phyloP scores from a whole-genome alignment of 2,113 vertebrate genomes.

The Arvicanthis niloticus region DNA sequence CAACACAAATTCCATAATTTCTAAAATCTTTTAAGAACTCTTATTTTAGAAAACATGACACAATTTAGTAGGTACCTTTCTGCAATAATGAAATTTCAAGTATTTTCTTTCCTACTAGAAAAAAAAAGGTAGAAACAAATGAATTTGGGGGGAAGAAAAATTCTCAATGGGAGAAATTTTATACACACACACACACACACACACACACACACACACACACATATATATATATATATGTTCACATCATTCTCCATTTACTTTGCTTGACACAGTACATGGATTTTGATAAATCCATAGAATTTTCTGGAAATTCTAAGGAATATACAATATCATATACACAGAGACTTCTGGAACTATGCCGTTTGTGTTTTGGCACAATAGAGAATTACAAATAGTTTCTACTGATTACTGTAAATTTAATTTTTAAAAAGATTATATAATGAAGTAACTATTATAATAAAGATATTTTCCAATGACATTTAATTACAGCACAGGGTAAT shows the following conservation, averaged over 20 bases:
- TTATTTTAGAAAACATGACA: background rate
- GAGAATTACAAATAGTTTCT: constrained; percentile 73
- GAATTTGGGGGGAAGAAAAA: background rate
- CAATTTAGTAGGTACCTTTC: background rate
- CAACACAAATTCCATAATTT: background rate
- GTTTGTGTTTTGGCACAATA: constrained; percentile 46
- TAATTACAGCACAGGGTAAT: constrained; percentile 61
- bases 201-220: background rate
- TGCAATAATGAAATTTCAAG: background rate
- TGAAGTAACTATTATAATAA: constrained; percentile 73
- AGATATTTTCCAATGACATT: constrained; percentile 76
- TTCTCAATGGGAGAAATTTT: background rate
- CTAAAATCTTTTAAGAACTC: background rate
- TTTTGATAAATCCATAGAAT: background rate
- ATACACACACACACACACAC: background rate
- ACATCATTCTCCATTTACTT: constrained; percentile 27
- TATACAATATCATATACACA: background rate
- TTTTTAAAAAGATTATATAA: constrained; percentile 78
- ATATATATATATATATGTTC: background rate
- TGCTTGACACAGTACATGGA: background rate
- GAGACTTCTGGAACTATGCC: background rate
- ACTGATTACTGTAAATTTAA: constrained; percentile 68
- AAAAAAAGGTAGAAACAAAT: constrained; percentile 9
- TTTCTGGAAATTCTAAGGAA: constrained; percentile 41
- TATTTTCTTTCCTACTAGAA: background rate